A percentile compares a stretch with the other conserved stretches of the same genome.
These are phyloP conservation scores for Zoanthus solanderi DNA, from an alignment of 92 coral and sea anemone species.

Conservation along the genomic window DNA sequence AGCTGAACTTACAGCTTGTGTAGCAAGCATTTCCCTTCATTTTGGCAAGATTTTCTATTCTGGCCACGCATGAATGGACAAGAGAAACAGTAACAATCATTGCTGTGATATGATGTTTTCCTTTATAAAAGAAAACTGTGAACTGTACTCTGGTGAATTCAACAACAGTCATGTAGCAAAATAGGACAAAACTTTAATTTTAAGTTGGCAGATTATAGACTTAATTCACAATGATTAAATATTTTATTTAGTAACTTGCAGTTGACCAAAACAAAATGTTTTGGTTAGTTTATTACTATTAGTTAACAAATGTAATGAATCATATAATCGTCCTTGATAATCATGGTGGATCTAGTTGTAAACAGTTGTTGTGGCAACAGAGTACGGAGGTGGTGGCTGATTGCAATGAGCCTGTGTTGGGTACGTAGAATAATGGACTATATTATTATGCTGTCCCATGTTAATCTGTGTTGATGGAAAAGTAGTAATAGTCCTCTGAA, in stretches of 20 bases:
- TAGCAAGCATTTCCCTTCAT: no score
- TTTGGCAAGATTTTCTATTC: no score
- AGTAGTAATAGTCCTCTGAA: constrained; percentile 3
- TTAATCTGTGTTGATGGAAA: constrained; percentile 24
- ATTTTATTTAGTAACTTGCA: neutral
- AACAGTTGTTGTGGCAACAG: constrained; percentile 52
- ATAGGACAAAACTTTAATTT: no score
- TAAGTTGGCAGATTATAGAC: neutral
- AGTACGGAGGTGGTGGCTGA: constrained; percentile 60
- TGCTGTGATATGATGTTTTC: no score
- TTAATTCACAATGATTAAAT: neutral
- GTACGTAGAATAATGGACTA: constrained; percentile 23
- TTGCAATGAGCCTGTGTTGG: constrained; percentile 34
- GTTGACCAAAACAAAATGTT: neutral
- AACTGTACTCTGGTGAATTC: no score
- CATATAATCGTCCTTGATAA: neutral
- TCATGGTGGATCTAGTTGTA: neutral
- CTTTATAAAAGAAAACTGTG: no score
- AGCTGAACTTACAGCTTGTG: no score
- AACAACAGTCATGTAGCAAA: no score
- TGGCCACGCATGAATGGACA: no score
- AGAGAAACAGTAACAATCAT: no score
- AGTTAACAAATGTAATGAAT: neutral
- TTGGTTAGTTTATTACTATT: neutral
- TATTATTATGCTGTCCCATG: neutral